Percentiles rank a stretch among this genome's conserved stretches.
These are phyloP conservation scores for Drosophila parabipectinata DNA, from an alignment of 1,140 invertebrate genomes.

Conservation along the genomic window DNA sequence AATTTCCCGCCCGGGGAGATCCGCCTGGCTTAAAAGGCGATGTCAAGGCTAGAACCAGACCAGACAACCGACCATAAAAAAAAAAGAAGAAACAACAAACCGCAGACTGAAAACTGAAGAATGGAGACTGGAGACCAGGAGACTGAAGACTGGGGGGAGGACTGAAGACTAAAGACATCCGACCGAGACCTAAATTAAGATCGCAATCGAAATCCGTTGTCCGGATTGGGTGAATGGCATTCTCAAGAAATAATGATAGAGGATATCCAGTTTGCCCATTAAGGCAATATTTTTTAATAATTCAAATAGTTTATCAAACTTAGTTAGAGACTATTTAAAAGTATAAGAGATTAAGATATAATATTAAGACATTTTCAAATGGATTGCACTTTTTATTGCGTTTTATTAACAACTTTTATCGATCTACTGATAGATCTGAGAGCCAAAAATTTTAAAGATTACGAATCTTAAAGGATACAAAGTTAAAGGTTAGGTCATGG, in stretches of 20 bases:
- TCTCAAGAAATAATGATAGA: background rate
- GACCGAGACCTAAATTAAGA: slow-evolving; percentile 28
- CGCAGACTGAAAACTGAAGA: background rate
- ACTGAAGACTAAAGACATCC: slow-evolving; percentile 7
- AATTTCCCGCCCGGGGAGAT: slow-evolving; percentile 64
- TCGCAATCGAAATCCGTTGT: slow-evolving; percentile 26
- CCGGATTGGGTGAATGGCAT: slow-evolving; percentile 10
- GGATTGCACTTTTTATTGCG: too few species aligned
- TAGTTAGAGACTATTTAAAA: too few species aligned
- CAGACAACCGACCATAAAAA: slow-evolving; percentile 14
- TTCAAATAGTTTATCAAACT: too few species aligned
- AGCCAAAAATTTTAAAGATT: too few species aligned
- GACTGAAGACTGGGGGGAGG: background rate
- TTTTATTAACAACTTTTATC: too few species aligned
- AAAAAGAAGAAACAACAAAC: background rate
- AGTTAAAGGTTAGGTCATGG: too few species aligned
- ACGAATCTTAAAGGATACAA: too few species aligned
- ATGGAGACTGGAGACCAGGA: background rate
- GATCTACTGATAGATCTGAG: too few species aligned
- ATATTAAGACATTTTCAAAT: too few species aligned
- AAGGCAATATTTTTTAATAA: too few species aligned
- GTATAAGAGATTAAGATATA: too few species aligned
- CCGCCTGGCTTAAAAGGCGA: slow-evolving; percentile 56
- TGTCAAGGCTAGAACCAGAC: slow-evolving; percentile 74
- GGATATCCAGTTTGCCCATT: background rate